A percentile compares a stretch with the other conserved stretches of the same genome.
Conservation (phyloP, 2,888 invertebrate genomes). For the Ophion ventricosus region DNA sequence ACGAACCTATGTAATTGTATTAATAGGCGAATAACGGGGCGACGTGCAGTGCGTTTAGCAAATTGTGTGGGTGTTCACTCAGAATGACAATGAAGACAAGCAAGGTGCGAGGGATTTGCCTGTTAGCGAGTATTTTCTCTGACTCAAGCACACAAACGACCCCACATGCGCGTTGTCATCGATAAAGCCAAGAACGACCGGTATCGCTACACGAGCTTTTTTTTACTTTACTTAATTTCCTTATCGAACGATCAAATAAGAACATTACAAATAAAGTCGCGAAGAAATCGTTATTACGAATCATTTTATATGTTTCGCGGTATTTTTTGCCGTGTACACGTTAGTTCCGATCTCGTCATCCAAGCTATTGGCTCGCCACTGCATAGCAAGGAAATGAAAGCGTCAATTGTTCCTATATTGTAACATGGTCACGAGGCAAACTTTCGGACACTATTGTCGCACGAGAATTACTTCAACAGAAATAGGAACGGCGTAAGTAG, state of each 20-base stretch:
- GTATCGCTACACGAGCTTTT: neutral
- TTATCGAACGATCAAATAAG: neutral
- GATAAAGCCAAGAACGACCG: neutral
- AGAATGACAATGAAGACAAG: slow-evolving; percentile 53
- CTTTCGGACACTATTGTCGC: neutral
- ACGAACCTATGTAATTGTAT: slow-evolving; percentile 2
- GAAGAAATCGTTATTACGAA: neutral
- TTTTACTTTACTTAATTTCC: neutral
- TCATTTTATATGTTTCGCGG: neutral
- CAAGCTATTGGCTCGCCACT: neutral
- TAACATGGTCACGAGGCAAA: neutral
- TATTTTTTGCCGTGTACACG: neutral
- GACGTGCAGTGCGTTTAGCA: slow-evolving; percentile 21
- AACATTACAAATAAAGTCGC: neutral
- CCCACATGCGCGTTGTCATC: slow-evolving; percentile 6
- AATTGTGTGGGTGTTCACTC: slow-evolving; percentile 23
- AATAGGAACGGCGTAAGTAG: neutral
- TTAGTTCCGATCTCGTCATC: neutral
- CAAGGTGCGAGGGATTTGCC: slow-evolving; percentile 59
- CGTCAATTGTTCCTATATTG: neutral
- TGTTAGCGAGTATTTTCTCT: slow-evolving; percentile 2
- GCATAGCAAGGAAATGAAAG: neutral
- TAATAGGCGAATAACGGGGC: slow-evolving; percentile 1
- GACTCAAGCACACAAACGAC: neutral
- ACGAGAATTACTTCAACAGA: neutral